Evolutionary conservation across 2,797 vertebrate genomes (phyloP).

Genomic region (Haliaeetus vocifer): DNA sequence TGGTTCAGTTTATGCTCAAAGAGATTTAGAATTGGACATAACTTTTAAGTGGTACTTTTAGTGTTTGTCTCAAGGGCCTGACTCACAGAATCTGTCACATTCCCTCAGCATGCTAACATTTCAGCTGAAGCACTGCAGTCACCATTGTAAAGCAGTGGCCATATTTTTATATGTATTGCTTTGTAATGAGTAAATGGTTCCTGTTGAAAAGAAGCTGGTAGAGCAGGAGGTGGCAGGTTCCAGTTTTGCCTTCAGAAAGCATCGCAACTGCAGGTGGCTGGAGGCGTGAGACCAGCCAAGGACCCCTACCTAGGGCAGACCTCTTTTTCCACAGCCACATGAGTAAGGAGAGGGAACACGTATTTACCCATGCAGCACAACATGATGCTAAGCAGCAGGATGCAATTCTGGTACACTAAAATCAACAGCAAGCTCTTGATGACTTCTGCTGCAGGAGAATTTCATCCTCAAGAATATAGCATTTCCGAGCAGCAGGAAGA

Average conservation of each 20-base stretch:
- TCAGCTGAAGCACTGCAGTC: neutral
- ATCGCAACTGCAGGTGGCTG: neutral
- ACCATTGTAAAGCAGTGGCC: neutral
- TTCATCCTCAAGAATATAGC: neutral
- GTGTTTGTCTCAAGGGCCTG: conserved; percentile 13
- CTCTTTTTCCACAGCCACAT: neutral
- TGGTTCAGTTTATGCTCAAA: neutral
- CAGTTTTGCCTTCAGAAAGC: neutral
- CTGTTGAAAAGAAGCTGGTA: neutral
- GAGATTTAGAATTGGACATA: conserved; percentile 30
- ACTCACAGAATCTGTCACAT: neutral
- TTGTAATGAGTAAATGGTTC: neutral
- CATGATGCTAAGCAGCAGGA: neutral
- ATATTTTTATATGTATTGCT: neutral
- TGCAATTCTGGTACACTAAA: neutral
- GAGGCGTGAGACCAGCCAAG: neutral
- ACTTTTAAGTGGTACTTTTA: conserved; percentile 18
- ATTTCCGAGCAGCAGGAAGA: neutral
- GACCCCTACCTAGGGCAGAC: neutral
- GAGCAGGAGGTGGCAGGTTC: neutral
- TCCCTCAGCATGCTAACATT: neutral
- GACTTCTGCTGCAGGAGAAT: neutral
- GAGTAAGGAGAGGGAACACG: neutral
- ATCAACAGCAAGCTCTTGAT: neutral
- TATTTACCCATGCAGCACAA: neutral